Evolutionary conservation across 2,888 invertebrate genomes (phyloP), one percentile per base, ranked within the genome.

Genomic region (Meteorus colon): DNA sequence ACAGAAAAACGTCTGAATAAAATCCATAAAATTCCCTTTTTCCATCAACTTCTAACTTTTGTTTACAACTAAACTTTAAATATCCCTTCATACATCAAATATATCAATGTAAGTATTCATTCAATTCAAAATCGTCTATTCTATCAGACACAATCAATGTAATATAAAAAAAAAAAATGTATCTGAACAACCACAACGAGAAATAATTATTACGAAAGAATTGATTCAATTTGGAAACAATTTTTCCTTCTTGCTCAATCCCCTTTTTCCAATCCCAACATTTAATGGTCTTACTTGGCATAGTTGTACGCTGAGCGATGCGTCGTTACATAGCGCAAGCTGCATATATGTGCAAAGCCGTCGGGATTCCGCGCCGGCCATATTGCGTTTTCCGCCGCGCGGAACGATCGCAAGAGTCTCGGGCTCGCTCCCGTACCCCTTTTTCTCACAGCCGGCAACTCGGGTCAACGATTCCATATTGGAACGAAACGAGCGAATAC

Each of bases 391-490:
- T 75, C 79, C 82, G 79, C 80, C 78, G 79, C 75, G 79, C 81
- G 79, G 79, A 82, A 81, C 74, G 72, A 76, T 65, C 71, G 73
- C 71, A 55, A 70, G 34, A 73, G 37, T 34, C 34, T 37, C 45
- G 74, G n/a, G 24, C 19, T n/a, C 34, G 74, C 45, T 68, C 27
- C 77, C 74, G 73, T 76, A 70, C 79, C 79, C 71, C 77, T 81
- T 80, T 79, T 79, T 79, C 78, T 79, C 78, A 75, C 78, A 80
- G 81, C 77, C 78, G 66, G 76, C 73, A 63, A 80, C 81, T 80
- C 82, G 80, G 79, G 79, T 80, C 83, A 84, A 80, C 81, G 81
- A 78, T 80, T 81, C 81, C 81, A 81, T 76, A 77, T 78, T 78
- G 75, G 77, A 73, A 77, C 66, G 67, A 75, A 77, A 75, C 75